Percentiles rank a stretch among this genome's conserved stretches.
Conservation (phyloP, 2,797 vertebrate genomes). For the Thamnophis elegans region DNA sequence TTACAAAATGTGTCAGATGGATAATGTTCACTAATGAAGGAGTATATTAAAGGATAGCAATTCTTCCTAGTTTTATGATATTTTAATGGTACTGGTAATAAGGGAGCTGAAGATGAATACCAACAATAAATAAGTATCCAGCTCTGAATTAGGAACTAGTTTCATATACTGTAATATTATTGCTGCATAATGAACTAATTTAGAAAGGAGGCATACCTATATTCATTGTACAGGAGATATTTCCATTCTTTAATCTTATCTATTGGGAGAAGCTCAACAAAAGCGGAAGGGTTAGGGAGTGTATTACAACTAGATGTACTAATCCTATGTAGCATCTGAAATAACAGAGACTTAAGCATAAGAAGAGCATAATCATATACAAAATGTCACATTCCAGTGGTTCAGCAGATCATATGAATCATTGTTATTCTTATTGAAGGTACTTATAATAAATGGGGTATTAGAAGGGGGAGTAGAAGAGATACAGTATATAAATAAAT, state of each 20-base stretch:
- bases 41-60: conserved; percentile 40
- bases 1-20: conserved; percentile 55
- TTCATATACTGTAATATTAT: conserved; percentile 43
- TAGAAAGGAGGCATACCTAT: conserved; percentile 15
- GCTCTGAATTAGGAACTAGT: conserved; percentile 44
- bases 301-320: neutral
- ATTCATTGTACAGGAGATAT: conserved; percentile 17
- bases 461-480: neutral
- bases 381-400: neutral
- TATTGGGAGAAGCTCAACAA: neutral
- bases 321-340: neutral
- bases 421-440: neutral
- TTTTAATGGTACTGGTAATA: conserved; percentile 46
- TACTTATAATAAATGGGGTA: neutral
- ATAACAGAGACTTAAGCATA: neutral
- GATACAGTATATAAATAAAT: neutral
- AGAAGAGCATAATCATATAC: neutral
- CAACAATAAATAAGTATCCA: conserved; percentile 46
- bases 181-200: conserved; percentile 9
- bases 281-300: neutral
- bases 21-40: conserved; percentile 57
- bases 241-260: conserved; percentile 10
- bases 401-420: neutral
- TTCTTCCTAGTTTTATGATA: conserved; percentile 58
- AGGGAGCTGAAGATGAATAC: conserved; percentile 42